Evolutionary conservation across 1,140 invertebrate species (phyloP).

Genomic region (Saxidomus purpurata): DNA sequence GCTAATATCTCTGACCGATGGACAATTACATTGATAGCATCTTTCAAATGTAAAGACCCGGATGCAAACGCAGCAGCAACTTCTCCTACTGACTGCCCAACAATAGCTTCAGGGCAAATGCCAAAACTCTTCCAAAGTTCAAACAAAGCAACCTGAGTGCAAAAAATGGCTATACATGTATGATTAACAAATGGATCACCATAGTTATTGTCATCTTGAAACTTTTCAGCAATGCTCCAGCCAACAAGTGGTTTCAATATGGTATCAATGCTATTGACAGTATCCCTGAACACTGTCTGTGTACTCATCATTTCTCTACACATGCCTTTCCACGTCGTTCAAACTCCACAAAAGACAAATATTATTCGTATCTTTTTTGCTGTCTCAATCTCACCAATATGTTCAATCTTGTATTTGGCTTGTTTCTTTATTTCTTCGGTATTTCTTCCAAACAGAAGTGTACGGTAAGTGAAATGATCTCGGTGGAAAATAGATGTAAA

Average conservation of each 20-base stretch:
- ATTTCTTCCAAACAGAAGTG: slow-evolving; percentile 3
- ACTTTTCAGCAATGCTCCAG: slow-evolving; percentile 63
- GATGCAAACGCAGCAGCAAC: slow-evolving; percentile 70
- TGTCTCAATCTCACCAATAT: neutral
- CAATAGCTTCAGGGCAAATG: slow-evolving; percentile 59
- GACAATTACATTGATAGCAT: slow-evolving; percentile 71
- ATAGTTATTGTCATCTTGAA: slow-evolving; percentile 25
- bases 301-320: slow-evolving; percentile 66
- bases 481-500: slow-evolving; percentile 68
- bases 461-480: slow-evolving; percentile 68
- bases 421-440: neutral
- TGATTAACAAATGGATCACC: slow-evolving; percentile 63
- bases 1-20: slow-evolving; percentile 58
- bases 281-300: slow-evolving; percentile 52
- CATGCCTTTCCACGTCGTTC: slow-evolving; percentile 75
- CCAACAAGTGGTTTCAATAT: slow-evolving; percentile 28
- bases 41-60: slow-evolving; percentile 60
- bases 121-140: slow-evolving; percentile 65
- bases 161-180: slow-evolving; percentile 71
- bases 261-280: slow-evolving; percentile 48
- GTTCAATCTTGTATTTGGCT: neutral
- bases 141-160: slow-evolving; percentile 64
- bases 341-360: slow-evolving; percentile 77
- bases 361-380: neutral
- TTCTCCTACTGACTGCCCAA: slow-evolving; percentile 74